Base-by-base conservation (phyloP, 2,797 vertebrate genomes). In the Arremon brunneinucha region DNA sequence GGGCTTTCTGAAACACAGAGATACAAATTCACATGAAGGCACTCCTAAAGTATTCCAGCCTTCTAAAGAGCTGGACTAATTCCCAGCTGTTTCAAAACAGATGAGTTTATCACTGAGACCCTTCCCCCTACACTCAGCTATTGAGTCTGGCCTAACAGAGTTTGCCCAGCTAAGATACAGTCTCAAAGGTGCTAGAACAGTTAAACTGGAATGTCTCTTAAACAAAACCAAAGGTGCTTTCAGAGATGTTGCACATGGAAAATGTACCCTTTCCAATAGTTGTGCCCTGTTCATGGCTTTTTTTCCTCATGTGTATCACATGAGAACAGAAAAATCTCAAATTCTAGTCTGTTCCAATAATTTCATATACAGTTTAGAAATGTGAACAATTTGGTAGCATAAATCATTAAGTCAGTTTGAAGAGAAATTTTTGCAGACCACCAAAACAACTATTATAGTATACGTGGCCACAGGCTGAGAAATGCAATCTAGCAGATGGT, bases 241-340 rank as follows among this genome's bases (percentile, higher is more conserved):
- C 53, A 70, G 67, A 94, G 64, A 57, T 37, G 28, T 27, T 52
- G 11, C n/a, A 50, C 34, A 50, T 21, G n/a, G 53, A 69, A 90
- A 93, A 82, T 17, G 6, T 55, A 76, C 49, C 11, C 46, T 69
- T 46, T 56, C 14, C 27, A 62, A 39, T 23, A 72, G 39, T 22
- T 75, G 19, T 34, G 83, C 53, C 68, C 68, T 92, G 28, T 49
- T 87, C 70, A 37, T 55, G 84, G 47, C 56, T 19, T 44, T 87
- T 95, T 93, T 70, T 18, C 24, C 65, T 94, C 3, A 0, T 11
- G 16, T 35, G 12, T 70, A 41, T 90, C 85, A 84, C 50, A n/a
- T 6, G 37, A 88, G 72, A 94, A 87, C 34, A 95, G 77, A 94
- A 95, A 95, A 43, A 55, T 69, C 53, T 85, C 70, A 75, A 92